Conservation (phyloP, 2,113 vertebrate genomes). For the Microtus pennsylvanicus region DNA sequence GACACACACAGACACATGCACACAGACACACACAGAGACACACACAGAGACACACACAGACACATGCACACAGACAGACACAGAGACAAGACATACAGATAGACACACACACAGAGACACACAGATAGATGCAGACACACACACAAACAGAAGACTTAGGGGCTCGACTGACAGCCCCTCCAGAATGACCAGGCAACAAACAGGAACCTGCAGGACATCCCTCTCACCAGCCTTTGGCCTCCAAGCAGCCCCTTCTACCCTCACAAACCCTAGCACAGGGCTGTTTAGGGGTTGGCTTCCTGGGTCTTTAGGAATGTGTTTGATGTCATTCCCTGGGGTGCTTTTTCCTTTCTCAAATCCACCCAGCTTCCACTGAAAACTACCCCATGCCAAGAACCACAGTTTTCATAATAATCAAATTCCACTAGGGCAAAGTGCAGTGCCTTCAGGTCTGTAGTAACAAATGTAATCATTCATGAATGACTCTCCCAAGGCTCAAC, state of each 20-base stretch:
- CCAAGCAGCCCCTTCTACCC: neutral
- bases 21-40: neutral
- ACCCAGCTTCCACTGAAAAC: slow-evolving; percentile 35
- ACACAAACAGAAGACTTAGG: neutral
- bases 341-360: neutral
- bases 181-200: neutral
- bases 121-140: neutral
- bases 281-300: neutral
- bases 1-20: neutral
- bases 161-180: neutral
- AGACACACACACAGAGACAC: too few species aligned
- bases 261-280: slow-evolving; percentile 8
- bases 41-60: neutral
- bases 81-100: too few species aligned
- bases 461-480: neutral
- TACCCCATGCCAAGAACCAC: slow-evolving; percentile 20
- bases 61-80: neutral
- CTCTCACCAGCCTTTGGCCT: neutral
- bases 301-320: slow-evolving; percentile 9
- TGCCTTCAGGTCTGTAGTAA: neutral
- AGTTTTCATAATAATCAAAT: neutral
- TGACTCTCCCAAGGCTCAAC: neutral
- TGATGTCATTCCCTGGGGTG: slow-evolving; percentile 9
- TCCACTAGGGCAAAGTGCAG: neutral
- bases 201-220: neutral